Conservation (phyloP, 2,888 invertebrate species). For the Melinopterus prodromus region DNA sequence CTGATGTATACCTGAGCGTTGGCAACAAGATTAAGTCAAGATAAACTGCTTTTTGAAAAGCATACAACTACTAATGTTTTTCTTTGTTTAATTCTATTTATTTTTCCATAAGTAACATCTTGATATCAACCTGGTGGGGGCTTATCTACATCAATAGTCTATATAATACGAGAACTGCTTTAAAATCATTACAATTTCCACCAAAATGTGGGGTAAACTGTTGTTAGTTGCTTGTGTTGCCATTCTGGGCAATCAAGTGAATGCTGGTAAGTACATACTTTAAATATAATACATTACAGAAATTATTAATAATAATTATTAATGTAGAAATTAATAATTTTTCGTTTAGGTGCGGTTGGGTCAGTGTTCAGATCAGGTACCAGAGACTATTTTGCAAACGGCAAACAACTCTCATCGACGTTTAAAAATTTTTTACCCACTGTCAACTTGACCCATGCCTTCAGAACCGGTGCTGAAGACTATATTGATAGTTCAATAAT, state of each 20-base stretch:
- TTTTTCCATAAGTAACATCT: not conserved
- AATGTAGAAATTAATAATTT: conserved; percentile 1
- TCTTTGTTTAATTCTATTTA: not conserved
- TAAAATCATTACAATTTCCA: not conserved
- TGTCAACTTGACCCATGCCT: conserved; percentile 25
- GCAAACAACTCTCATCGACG: conserved; percentile 19
- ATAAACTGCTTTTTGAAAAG: no score
- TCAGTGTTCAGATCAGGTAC: conserved; percentile 24
- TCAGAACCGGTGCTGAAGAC: conserved; percentile 21
- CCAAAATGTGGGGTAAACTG: conserved; percentile 9
- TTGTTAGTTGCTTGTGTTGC: not conserved
- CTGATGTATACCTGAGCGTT: no score
- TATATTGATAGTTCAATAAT: conserved; percentile 16
- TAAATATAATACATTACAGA: not conserved
- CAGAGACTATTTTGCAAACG: conserved; percentile 25
- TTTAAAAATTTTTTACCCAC: conserved; percentile 19
- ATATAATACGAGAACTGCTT: not conserved
- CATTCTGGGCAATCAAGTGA: conserved; percentile 1
- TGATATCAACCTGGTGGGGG: not conserved
- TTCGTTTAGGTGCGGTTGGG: not conserved
- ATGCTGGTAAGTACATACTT: not conserved
- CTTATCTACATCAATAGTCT: not conserved
- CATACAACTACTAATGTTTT: not conserved
- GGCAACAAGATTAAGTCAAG: no score
- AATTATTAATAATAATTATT: not conserved